Evolutionary conservation across 53 echinoderm and acorn worm genomes (phyloP).

Genomic region (Crossaster papposus): DNA sequence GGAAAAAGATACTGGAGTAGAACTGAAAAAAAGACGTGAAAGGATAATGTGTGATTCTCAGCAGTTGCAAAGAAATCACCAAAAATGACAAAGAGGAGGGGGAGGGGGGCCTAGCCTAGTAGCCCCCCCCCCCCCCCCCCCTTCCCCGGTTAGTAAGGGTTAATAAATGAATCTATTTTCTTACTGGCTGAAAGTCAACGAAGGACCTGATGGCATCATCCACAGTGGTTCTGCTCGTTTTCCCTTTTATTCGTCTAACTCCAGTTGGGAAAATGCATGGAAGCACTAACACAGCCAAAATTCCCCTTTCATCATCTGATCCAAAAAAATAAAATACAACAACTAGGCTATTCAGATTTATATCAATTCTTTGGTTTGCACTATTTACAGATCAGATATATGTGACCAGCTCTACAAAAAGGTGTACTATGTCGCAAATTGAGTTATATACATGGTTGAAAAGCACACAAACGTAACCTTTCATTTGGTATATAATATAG

Average conservation of each 20-base stretch:
- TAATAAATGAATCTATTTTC: neutral
- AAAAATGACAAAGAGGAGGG: neutral
- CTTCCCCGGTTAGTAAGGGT: neutral
- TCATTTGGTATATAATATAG: no score
- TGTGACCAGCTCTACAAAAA: neutral
- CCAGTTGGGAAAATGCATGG: constrained; percentile 34
- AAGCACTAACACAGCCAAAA: constrained; percentile 24
- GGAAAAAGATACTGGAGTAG: neutral
- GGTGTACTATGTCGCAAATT: neutral
- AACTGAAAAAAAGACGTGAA: neutral
- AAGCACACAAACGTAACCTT: no score
- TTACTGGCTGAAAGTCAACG: constrained; percentile 27
- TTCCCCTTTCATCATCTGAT: constrained; percentile 17
- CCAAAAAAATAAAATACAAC: constrained; percentile 18
- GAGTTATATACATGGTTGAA: no score
- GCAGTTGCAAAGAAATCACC: no score
- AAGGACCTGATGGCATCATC: constrained; percentile 37
- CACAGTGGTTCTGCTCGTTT: constrained; percentile 11
- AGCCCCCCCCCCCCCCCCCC: neutral
- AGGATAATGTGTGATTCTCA: neutral
- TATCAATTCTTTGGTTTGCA: neutral
- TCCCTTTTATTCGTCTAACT: constrained; percentile 22
- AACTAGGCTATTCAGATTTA: constrained; percentile 11
- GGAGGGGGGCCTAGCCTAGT: neutral
- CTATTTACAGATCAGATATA: constrained; percentile 1